Base-by-base conservation (phyloP, 2,113 vertebrate species). In the Pao palembangensis region DNA sequence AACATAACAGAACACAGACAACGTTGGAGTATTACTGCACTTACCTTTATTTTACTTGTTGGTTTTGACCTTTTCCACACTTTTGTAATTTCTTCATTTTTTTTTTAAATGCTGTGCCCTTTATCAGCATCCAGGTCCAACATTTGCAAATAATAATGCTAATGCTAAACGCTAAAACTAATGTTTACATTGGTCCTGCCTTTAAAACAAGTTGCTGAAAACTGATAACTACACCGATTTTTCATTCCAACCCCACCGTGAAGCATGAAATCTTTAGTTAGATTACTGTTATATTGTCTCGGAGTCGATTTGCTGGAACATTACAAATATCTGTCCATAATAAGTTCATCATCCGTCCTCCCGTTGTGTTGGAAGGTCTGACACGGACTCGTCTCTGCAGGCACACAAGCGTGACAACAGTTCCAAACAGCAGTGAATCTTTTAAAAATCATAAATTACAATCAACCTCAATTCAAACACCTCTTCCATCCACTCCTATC, bases 151-250 rank as follows among this genome's bases (percentile, higher is more conserved):
- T 38, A 38, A 38, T 10, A 38, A 38, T 12, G 8, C 34, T n/a
- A n/a, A n/a, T n/a, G n/a, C n/a, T n/a, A n/a, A n/a, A n/a, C n/a
- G n/a, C n/a, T n/a, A n/a, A n/a, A 38, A 12, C 34, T 10, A 38
- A 10, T 38, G 34, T 38, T 38, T 38, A 11, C 8, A 38, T 12
- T 38, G 34, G 34, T 12, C 34, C 34, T 38, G 34, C 34, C 34
- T 38, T 38, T 38, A 4, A 38, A 38, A 38, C 34, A 38, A 12
- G 1, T 38, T 12, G 8, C 34, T 58, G 63, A 54, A 67, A 75
- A 84, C 77, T 73, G 59, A 78, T 79, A 72, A 79, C 75, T 50
- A 64, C 67, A 74, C 49, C 62, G 31, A 55, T 58, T 54, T 61
- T 53, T 28, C 8, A 52, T 18, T 49, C 18, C 38, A 64, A 47